These are phyloP conservation scores for Cyanistes caeruleus DNA, from an alignment of 2,113 vertebrate genomes.

Conservation along the genomic window DNA sequence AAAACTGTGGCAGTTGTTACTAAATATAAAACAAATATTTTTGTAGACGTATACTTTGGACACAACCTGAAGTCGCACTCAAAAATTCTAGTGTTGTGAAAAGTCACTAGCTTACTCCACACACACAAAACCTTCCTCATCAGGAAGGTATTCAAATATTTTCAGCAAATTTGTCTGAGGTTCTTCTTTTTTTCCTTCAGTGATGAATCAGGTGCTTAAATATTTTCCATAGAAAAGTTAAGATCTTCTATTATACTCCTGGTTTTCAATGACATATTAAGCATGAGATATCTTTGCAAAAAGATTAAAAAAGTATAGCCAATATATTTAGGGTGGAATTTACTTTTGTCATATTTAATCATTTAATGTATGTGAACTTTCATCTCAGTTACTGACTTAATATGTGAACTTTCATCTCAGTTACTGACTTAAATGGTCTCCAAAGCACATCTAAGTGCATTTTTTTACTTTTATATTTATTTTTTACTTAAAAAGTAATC, in stretches of 20 bases:
- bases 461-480: not conserved
- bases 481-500: not conserved
- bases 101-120: not conserved
- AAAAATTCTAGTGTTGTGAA: not conserved
- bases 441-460: not conserved
- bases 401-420: not conserved
- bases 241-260: not conserved
- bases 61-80: not conserved
- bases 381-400: not conserved
- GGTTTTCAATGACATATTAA: not conserved
- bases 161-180: not conserved
- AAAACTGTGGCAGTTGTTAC: not conserved
- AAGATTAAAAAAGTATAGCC: not conserved
- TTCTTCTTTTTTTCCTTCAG: not conserved
- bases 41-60: not conserved
- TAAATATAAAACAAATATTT: not conserved
- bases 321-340: not conserved
- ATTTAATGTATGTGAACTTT: not conserved
- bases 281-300: not conserved
- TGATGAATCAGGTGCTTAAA: not conserved
- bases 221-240: not conserved
- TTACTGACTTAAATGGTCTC: not conserved
- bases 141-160: not conserved
- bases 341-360: not conserved
- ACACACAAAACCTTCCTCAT: accelerated